A percentile compares a stretch with the other conserved stretches of the same genome.
Evolutionary conservation across 2,888 invertebrate species (phyloP).

Genomic region (Ctena decussata): DNA sequence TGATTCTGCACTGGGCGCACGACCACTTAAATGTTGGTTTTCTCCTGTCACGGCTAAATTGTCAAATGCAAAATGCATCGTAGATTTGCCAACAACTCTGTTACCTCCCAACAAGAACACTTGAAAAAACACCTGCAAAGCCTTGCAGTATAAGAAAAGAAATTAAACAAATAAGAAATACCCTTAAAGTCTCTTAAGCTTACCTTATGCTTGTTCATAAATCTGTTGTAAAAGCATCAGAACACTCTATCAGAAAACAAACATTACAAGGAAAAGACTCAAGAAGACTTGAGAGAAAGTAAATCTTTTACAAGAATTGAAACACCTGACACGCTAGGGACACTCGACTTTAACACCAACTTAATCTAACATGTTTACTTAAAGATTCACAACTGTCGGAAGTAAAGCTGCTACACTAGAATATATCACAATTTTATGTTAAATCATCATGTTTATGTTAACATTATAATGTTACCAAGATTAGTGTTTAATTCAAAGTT

Average conservation of each 20-base stretch:
- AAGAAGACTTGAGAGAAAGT: neutral
- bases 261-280: neutral
- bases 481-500: neutral
- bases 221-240: neutral
- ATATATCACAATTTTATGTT: slow-evolving; percentile 56
- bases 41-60: no score
- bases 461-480: slow-evolving; percentile 53
- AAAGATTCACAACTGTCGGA: slow-evolving; percentile 27
- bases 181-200: no score
- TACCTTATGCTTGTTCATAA: no score
- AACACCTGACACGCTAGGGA: slow-evolving; percentile 2
- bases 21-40: no score
- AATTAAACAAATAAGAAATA: no score
- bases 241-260: neutral
- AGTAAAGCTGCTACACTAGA: slow-evolving; percentile 33
- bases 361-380: slow-evolving; percentile 37
- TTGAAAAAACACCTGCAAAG: no score
- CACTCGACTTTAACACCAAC: slow-evolving; percentile 9
- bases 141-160: no score
- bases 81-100: no score
- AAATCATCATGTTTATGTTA: slow-evolving; percentile 54
- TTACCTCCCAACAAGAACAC: no score
- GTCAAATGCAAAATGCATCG: no score
- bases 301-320: neutral
- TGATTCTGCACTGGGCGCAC: no score